phyloP scores from a whole-genome alignment of 1,140 invertebrate species.

The Cydia splendana region DNA sequence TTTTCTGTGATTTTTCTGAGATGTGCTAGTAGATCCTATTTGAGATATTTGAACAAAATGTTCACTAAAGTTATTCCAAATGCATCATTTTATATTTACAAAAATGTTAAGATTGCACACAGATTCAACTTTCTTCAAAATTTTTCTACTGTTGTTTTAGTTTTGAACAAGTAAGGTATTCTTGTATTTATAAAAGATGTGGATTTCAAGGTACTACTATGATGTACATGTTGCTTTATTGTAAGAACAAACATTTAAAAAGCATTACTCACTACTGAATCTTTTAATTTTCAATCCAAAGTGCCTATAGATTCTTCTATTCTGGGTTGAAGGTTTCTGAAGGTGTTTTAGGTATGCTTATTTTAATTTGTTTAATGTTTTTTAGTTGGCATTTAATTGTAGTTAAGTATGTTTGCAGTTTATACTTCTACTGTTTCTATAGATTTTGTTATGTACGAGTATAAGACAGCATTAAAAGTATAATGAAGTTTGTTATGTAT shows the following conservation, averaged over 20 bases:
- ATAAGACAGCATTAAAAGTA: not conserved
- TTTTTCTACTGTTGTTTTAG: not conserved
- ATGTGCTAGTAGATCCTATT: constrained; percentile 3
- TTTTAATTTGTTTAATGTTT: not conserved
- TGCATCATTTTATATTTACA: not conserved
- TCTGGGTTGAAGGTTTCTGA: not conserved
- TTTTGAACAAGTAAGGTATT: not conserved
- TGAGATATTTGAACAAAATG: not conserved
- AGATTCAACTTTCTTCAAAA: not conserved
- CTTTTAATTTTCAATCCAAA: not conserved
- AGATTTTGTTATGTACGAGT: not conserved
- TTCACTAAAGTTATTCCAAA: constrained; percentile 12
- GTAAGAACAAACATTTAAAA: not conserved
- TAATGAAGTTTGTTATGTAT: not conserved
- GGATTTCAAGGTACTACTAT: not conserved
- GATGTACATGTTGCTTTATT: not conserved
- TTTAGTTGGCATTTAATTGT: not conserved
- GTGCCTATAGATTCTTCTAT: not conserved
- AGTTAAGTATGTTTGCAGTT: not conserved
- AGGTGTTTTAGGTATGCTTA: not conserved
- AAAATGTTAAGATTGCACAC: not conserved
- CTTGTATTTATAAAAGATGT: not conserved
- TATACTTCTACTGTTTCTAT: not conserved
- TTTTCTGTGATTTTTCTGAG: constrained; percentile 18
- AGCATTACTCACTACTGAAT: not conserved